These are phyloP conservation scores for Clinocottus analis DNA, from an alignment of 2,113 vertebrate genomes.

Conservation along the genomic window DNA sequence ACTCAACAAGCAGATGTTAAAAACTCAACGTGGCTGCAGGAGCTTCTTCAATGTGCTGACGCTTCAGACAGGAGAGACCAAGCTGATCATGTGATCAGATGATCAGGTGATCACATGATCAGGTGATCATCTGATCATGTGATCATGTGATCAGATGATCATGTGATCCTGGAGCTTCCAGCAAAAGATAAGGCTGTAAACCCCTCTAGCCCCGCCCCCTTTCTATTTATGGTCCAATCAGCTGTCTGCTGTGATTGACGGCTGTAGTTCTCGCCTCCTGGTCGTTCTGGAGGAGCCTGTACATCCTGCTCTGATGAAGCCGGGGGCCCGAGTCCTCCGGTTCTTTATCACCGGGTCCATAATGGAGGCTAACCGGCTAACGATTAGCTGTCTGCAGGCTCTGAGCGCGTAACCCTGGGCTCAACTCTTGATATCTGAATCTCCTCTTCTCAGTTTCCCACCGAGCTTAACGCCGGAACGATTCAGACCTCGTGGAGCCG, in stretches of 20 bases:
- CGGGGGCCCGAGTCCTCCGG: constrained; percentile 62
- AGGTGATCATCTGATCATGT: too few species aligned
- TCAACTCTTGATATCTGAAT: constrained; percentile 6
- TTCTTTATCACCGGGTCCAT: constrained; percentile 76
- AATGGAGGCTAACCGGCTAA: constrained; percentile 80
- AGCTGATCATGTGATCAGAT: too few species aligned
- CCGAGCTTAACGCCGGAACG: background rate
- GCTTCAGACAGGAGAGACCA: too few species aligned
- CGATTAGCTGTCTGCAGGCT: constrained; percentile 77
- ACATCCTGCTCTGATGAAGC: constrained; percentile 80
- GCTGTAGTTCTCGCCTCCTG: constrained; percentile 37
- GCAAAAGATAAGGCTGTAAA: constrained; percentile 51
- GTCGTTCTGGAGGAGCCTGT: constrained; percentile 73
- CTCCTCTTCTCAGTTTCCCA: background rate
- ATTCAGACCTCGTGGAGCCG: too few species aligned
- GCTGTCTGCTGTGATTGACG: constrained; percentile 44
- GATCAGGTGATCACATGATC: too few species aligned
- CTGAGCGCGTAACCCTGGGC: constrained; percentile 48
- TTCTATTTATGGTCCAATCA: constrained; percentile 70
- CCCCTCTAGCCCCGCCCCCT: too few species aligned
- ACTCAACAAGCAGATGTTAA: too few species aligned
- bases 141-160: too few species aligned
- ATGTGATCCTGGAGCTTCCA: constrained; percentile 40
- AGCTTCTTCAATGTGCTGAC: too few species aligned
- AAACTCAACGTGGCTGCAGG: too few species aligned